phyloP scores from a whole-genome alignment of 2,113 vertebrate genomes.

The Gadus chalcogrammus region DNA sequence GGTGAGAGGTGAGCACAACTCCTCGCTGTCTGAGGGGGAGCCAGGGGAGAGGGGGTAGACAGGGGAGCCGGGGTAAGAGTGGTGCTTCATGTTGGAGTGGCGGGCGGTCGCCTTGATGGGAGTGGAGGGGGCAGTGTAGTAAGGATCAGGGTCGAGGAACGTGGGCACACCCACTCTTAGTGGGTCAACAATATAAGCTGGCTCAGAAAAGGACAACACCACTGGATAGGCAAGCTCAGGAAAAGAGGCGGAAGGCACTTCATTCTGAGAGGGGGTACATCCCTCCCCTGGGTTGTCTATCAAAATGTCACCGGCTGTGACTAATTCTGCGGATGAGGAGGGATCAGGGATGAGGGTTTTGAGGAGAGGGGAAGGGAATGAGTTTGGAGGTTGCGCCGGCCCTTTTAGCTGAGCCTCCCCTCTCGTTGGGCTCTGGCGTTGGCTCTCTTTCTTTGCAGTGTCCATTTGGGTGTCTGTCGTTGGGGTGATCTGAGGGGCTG shows the following conservation, averaged over 20 bases:
- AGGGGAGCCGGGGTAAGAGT: slow-evolving; percentile 65
- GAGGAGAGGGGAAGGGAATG: slow-evolving; percentile 27
- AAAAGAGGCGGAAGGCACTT: slow-evolving; percentile 83
- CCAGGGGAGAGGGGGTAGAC: slow-evolving; percentile 68
- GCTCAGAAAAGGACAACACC: slow-evolving; percentile 74
- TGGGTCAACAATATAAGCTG: slow-evolving; percentile 70
- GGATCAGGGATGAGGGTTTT: slow-evolving; percentile 23
- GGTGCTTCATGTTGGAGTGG: slow-evolving; percentile 66
- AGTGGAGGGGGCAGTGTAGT: slow-evolving; percentile 90
- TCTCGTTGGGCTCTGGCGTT: slow-evolving; percentile 24
- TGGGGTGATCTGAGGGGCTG: slow-evolving; percentile 40
- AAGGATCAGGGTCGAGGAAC: slow-evolving; percentile 79
- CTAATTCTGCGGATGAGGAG: slow-evolving; percentile 41
- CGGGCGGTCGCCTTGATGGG: slow-evolving; percentile 75
- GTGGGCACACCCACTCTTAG: slow-evolving; percentile 65
- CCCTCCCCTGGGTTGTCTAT: slow-evolving; percentile 51
- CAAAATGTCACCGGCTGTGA: slow-evolving; percentile 44
- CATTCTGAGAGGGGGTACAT: slow-evolving; percentile 72
- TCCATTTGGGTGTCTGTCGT: slow-evolving; percentile 51
- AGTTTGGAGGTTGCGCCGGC: slow-evolving; percentile 26
- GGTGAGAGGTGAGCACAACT: slow-evolving; percentile 82
- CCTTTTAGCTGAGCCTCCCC: slow-evolving; percentile 49
- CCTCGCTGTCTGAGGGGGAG: slow-evolving; percentile 73
- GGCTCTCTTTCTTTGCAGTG: slow-evolving; percentile 46
- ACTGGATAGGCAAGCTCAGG: slow-evolving; percentile 69